Evolutionary conservation across 2,888 invertebrate genomes (phyloP), one percentile per base, ranked within the genome.

Genomic region (Aphelenchoides bicaudatus): DNA sequence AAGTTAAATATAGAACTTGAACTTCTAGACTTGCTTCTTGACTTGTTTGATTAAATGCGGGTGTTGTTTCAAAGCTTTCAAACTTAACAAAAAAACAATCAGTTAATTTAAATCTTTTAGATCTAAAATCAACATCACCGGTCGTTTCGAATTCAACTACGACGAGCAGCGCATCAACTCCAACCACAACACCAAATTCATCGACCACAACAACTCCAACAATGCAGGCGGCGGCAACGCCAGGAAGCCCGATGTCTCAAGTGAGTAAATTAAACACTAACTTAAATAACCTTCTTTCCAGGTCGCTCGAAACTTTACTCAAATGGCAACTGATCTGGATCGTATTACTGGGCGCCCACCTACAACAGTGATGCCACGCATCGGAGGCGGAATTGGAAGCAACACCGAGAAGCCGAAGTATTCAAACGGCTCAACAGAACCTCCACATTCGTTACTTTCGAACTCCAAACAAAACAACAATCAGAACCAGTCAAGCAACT

Each of bases 321-420:
- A 77, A 28, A 62, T 78, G 58, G 73, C 71, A 10, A 58, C 65
- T 25, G 77, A 77, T 57, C 61, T 77, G 50, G 77, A 78, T 34
- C 62, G 70, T 3, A 72, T 75, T 47, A 67, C 65, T 4, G 34
- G 10, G 10, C 34, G n/a, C 10, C 34, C 34, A n/a, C 25, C 19
- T 28, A 13, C 49, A 3, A 51, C 37, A n/a, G 21, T 39, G 47
- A 19, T 51, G 38, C 52, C 52, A 2, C 16, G 38, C 10, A 51
- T 51, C 37, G 38, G 38, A 19, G 43, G 43, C 23, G 43, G 43
- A 6, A 43, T 43, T 25, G 43, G 43, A 19, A 25, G 21, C 23
- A 25, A 43, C 10, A 43, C 10, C 16, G 25, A 43, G 43, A n/a
- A n/a, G n/a, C n/a, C n/a, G n/a, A n/a, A n/a, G n/a, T n/a, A n/a